Conservation (phyloP, 37 sponge, comb jelly and placozoan species). For the Haliclona indistincta region DNA sequence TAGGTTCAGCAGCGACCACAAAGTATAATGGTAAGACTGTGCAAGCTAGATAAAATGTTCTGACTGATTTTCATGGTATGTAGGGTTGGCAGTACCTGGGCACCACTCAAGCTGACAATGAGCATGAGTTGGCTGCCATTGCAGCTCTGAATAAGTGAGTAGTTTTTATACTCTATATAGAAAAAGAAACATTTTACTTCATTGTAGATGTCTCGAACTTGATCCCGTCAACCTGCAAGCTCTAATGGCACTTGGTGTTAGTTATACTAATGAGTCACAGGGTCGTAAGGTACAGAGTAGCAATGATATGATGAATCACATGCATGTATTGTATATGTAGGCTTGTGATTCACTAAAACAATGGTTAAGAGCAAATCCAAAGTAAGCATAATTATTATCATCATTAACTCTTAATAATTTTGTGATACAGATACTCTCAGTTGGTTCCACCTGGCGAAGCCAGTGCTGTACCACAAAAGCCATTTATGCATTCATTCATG, state of each 20-base stretch:
- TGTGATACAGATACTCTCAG: conserved; percentile 14
- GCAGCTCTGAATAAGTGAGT: conserved; percentile 86
- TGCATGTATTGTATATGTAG: neutral
- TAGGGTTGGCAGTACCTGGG: conserved; percentile 87
- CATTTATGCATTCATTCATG: conserved; percentile 7
- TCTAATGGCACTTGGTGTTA: conserved; percentile 78
- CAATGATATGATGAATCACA: neutral
- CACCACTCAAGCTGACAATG: conserved; percentile 89
- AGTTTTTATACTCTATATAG: neutral
- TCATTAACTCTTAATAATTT: neutral
- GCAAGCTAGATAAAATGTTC: neutral
- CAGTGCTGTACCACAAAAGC: neutral
- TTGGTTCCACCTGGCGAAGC: neutral
- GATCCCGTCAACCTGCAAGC: conserved; percentile 76
- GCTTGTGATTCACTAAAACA: conserved; percentile 39
- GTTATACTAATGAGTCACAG: conserved; percentile 88
- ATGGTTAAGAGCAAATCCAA: conserved; percentile 50
- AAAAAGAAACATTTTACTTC: neutral
- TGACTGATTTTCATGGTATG: conserved; percentile 14
- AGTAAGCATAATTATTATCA: conserved; percentile 39
- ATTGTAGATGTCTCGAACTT: conserved; percentile 59
- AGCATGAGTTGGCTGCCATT: conserved; percentile 85
- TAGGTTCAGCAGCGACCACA: neutral
- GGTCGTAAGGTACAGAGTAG: conserved; percentile 29
- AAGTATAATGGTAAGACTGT: neutral